Base-by-base conservation (phyloP, 2,888 invertebrate species). In the Pollenia amentaria region DNA sequence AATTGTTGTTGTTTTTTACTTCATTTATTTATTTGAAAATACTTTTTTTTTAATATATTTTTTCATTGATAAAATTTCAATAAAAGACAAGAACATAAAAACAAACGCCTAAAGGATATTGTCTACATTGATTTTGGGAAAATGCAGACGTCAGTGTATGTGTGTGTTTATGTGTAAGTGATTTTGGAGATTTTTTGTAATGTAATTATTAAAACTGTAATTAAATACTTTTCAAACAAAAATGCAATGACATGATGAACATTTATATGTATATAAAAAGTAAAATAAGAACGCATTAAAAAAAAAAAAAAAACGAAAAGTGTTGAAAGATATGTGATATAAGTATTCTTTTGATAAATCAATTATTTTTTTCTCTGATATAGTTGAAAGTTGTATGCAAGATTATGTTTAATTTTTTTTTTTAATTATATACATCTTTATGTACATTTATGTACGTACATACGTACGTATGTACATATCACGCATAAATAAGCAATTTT, bases 1-100 rank as follows among this genome's bases (percentile, higher is more conserved):
- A 70, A 83, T 77, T 77, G 18, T 77, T 69, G 53, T 69, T 55
- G 9, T 75, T 60, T 67, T 16, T 64, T 55, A 14, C 38, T 51
- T 46, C 7, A 18, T 55, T 69, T 67, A 10, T 76, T 67, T 64
- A 12, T 69, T 29, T 73, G 2, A 65, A 75, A 67, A 65, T 12
- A 65, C 48, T 62, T 62, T 62, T 44, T 44, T 67, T 75, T 18
- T 42, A n/a, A 29, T 29, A 29, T 0, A 29, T 29, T 29, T 64
- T 75, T 80, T 64, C 55, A 46, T 72, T 64, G n/a, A 64, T 21
- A 60, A 21, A 40, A 60, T 46, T 77, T 44, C 3, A 21, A 62
- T 62, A 9, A 55, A 77, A 21, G 29, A 29, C 11, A 55, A 51
- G 60, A 65, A 67, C n/a, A 12, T 12, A 10, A 55, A 21, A 51